A percentile compares a stretch with the other conserved stretches of the same genome.
Conservation (phyloP, 2,888 invertebrate species). For the Metellina segmentata region DNA sequence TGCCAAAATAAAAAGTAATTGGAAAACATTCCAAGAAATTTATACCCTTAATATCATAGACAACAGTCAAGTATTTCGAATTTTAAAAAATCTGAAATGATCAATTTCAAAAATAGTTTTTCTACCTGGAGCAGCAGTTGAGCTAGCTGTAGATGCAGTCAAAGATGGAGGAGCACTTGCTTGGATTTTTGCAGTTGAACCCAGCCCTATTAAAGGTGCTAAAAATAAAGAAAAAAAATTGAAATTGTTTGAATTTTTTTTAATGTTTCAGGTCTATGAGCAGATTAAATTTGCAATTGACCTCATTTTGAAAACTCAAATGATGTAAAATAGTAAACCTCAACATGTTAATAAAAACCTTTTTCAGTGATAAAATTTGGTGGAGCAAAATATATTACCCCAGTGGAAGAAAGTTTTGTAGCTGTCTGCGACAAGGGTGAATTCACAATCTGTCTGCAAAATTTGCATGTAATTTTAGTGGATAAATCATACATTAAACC, state of each 20-base stretch:
- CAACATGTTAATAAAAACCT: not conserved
- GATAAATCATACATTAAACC: too few relatives aligned
- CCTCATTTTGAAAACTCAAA: not conserved
- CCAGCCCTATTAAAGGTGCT: conserved; percentile 28
- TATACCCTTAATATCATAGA: not conserved
- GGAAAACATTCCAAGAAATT: not conserved
- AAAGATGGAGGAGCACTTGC: conserved; percentile 26
- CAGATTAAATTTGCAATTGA: not conserved
- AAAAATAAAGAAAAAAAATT: conserved; percentile 1
- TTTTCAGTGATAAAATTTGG: not conserved
- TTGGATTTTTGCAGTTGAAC: not conserved
- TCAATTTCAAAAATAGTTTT: not conserved
- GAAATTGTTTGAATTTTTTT: not conserved
- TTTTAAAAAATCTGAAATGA: not conserved
- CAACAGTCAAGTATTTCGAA: not conserved
- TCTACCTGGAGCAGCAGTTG: conserved; percentile 52
- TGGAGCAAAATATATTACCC: too few relatives aligned
- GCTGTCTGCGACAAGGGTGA: too few relatives aligned
- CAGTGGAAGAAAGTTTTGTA: too few relatives aligned
- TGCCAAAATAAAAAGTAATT: not conserved
- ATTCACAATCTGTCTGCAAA: too few relatives aligned
- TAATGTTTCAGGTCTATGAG: not conserved
- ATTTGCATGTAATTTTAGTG: too few relatives aligned
- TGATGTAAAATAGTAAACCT: not conserved
- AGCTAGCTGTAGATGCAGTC: conserved; percentile 25